Conservation (phyloP, 2,797 vertebrate species). For the Taenioides sp. region DNA sequence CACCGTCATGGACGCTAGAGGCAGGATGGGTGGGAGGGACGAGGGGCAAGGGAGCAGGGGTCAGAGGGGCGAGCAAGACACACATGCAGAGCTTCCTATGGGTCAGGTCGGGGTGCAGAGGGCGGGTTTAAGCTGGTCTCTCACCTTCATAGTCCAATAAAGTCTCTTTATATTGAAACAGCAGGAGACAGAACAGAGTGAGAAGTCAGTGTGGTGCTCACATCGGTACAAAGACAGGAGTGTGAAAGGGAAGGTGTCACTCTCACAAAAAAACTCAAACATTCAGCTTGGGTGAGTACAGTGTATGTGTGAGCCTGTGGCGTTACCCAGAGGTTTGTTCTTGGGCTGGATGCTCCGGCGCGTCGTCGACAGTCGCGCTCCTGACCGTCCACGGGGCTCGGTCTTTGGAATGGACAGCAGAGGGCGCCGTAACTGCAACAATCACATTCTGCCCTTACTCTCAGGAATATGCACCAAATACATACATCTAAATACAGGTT, state of each 20-base stretch:
- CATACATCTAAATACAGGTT: too few relatives aligned
- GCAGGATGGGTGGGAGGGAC: conserved; percentile 25
- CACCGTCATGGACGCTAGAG: conserved; percentile 42
- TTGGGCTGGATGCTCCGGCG: conserved; percentile 95
- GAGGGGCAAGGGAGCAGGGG: conserved; percentile 1
- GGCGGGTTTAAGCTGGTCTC: conserved; percentile 63
- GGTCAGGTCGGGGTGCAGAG: conserved; percentile 66
- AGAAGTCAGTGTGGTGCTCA: conserved; percentile 72
- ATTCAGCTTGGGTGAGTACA: background rate
- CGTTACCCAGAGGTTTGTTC: conserved; percentile 86
- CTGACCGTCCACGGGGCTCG: conserved; percentile 85
- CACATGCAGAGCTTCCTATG: conserved; percentile 75
- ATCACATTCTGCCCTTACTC: background rate
- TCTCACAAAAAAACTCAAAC: background rate
- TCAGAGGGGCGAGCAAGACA: conserved; percentile 67
- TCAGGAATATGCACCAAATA: background rate
- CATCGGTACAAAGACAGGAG: conserved; percentile 60
- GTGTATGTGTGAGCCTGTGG: conserved; percentile 8
- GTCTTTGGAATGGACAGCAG: conserved; percentile 93
- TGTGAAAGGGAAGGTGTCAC: conserved; percentile 47
- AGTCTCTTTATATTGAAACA: conserved; percentile 78
- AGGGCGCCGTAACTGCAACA: conserved; percentile 86
- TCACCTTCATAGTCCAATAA: conserved; percentile 83
- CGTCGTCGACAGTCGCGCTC: conserved; percentile 92
- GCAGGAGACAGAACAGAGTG: conserved; percentile 79